phyloP scores from a whole-genome alignment of 37 sponge, comb jelly and placozoan species.

The Cliona cf. orientalis region DNA sequence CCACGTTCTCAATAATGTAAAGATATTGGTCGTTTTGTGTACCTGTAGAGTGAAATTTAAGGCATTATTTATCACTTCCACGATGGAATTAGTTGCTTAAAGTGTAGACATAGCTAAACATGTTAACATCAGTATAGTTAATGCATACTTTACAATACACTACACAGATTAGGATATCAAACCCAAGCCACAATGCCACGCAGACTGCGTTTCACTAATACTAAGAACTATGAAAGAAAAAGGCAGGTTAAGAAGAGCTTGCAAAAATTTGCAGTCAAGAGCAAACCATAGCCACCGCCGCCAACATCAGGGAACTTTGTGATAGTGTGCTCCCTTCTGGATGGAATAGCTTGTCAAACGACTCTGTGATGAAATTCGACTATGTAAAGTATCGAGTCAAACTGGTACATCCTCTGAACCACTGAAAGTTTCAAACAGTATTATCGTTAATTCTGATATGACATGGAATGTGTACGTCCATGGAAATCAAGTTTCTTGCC shows the following conservation, averaged over 20 bases:
- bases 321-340: not conserved
- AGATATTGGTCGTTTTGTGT: not conserved
- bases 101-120: not conserved
- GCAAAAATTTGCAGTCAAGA: no score
- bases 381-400: not conserved
- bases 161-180: no score
- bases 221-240: not conserved
- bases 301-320: no score
- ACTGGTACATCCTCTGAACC: not conserved
- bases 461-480: slow-evolving; percentile 38
- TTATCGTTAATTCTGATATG: slow-evolving; percentile 6
- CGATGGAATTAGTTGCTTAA: not conserved
- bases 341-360: not conserved
- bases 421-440: not conserved
- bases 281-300: no score
- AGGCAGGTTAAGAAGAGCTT: not conserved
- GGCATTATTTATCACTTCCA: not conserved
- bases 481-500: not conserved
- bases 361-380: not conserved
- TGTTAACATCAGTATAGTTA: not conserved
- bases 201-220: not conserved
- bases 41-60: not conserved
- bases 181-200: not conserved
- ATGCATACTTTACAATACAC: not conserved
- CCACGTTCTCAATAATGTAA: not conserved